phyloP scores from a whole-genome alignment of 2,113 vertebrate genomes.

The Calypte anna region DNA sequence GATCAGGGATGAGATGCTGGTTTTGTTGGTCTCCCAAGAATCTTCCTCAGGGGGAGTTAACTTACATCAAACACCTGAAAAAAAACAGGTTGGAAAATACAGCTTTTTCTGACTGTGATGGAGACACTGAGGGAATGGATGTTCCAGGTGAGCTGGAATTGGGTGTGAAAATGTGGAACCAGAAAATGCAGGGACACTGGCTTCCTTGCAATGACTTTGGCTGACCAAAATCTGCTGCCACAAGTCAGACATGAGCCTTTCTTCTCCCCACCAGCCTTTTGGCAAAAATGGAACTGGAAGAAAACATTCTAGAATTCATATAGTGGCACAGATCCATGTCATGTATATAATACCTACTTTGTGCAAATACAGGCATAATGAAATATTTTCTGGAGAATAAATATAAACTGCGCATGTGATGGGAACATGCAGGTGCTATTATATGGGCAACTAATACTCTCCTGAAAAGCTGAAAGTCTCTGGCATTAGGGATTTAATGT shows the following conservation, averaged over 20 bases:
- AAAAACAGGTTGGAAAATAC: background rate
- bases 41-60: background rate
- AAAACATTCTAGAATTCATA: background rate
- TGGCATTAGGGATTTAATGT: background rate
- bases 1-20: background rate
- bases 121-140: background rate
- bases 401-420: background rate
- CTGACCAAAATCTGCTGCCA: background rate
- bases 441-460: background rate
- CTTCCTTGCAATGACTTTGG: background rate
- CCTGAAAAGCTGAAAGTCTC: background rate
- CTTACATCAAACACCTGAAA: background rate
- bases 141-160: background rate
- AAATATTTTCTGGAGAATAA: background rate
- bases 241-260: background rate
- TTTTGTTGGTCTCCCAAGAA: background rate
- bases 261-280: background rate
- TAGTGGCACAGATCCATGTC: background rate
- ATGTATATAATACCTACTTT: background rate
- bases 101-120: background rate
- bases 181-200: rapidly evolving
- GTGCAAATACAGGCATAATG: background rate
- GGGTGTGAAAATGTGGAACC: background rate
- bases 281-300: background rate
- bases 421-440: background rate